Evolutionary conservation across 2,888 invertebrate genomes (phyloP).

Genomic region (Oscheius onirici): DNA sequence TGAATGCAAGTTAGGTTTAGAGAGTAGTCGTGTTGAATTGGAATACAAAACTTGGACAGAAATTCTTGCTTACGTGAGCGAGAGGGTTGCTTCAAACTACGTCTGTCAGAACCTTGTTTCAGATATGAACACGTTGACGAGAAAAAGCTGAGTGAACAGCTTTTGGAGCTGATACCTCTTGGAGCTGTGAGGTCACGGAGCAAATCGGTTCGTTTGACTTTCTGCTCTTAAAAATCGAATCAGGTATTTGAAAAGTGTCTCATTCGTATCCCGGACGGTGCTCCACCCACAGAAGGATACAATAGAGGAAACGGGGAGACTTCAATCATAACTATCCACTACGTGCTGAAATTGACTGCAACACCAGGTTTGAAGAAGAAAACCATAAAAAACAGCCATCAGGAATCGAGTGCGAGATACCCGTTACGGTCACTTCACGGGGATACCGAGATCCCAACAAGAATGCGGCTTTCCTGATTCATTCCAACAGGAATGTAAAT

Average conservation of each 20-base stretch:
- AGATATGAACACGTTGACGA: constrained; percentile 70
- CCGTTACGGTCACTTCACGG: constrained; percentile 64
- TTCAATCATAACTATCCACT: constrained; percentile 65
- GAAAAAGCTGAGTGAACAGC: constrained; percentile 65
- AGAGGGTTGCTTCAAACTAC: too few relatives aligned
- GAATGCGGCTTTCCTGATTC: constrained; percentile 47
- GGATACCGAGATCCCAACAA: constrained; percentile 57
- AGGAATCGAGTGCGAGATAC: constrained; percentile 69
- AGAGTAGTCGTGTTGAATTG: too few relatives aligned
- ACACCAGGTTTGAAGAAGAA: constrained; percentile 50
- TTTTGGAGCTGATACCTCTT: constrained; percentile 60
- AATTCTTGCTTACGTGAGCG: too few relatives aligned
- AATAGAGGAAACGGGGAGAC: constrained; percentile 47
- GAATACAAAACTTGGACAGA: too few relatives aligned
- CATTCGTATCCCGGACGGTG: constrained; percentile 61
- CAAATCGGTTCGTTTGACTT: constrained; percentile 43
- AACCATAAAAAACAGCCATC: neutral
- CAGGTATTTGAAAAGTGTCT: constrained; percentile 58
- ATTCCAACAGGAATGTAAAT: constrained; percentile 7
- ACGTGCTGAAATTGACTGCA: constrained; percentile 65
- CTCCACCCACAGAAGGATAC: constrained; percentile 61
- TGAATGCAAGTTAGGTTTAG: too few relatives aligned
- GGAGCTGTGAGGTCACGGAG: constrained; percentile 61
- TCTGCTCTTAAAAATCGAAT: neutral
- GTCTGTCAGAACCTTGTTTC: too few relatives aligned